phyloP scores from a whole-genome alignment of 2,888 invertebrate genomes.

The Amphipoea lucens region DNA sequence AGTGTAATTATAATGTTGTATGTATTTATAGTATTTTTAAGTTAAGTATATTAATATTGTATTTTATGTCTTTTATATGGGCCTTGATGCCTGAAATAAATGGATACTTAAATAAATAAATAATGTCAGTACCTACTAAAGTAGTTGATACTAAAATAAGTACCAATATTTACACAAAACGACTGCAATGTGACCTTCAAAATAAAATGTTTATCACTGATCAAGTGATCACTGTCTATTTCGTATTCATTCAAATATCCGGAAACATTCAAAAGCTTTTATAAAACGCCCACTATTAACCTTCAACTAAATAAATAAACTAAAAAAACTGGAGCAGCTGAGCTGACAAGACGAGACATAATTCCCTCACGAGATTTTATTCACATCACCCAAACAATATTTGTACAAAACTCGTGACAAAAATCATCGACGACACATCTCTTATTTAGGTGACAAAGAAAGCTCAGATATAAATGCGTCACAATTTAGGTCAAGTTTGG shows the following conservation, averaged over 20 bases:
- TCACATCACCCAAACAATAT: neutral
- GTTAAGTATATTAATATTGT: too few relatives aligned
- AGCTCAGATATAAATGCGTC: constrained; percentile 9
- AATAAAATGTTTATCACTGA: neutral
- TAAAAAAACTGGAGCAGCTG: constrained; percentile 5
- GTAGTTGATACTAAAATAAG: neutral
- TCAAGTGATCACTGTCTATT: neutral
- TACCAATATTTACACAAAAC: neutral
- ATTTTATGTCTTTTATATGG: too few relatives aligned
- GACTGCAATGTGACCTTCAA: neutral
- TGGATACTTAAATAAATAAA: too few relatives aligned
- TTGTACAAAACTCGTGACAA: neutral
- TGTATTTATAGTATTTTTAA: too few relatives aligned
- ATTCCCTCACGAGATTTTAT: too few relatives aligned
- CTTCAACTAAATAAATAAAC: neutral
- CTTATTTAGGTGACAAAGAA: constrained; percentile 13
- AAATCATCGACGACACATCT: neutral
- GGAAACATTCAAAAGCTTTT: constrained; percentile 3
- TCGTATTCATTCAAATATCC: neutral
- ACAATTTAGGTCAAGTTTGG: constrained; percentile 52
- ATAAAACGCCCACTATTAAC: constrained; percentile 8
- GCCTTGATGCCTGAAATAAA: too few relatives aligned
- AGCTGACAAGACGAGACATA: neutral
- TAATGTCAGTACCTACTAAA: too few relatives aligned
- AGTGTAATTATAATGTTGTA: too few relatives aligned